These are phyloP conservation scores for Parnassius mnemosyne DNA, from an alignment of 2,888 invertebrate species.

Conservation along the genomic window DNA sequence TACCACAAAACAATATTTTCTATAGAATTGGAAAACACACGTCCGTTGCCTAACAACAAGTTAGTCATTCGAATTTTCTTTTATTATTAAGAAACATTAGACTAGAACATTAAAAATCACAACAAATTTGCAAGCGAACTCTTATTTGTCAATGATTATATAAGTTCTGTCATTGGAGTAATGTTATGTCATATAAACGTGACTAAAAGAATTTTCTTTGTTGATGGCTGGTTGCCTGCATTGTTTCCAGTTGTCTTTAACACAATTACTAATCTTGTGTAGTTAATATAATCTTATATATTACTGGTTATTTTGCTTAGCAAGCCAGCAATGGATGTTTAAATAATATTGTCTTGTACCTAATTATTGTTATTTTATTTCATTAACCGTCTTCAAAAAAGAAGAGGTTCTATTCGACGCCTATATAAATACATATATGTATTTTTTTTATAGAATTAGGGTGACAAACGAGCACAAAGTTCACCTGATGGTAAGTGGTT, in stretches of 20 bases:
- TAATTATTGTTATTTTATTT: too few relatives aligned
- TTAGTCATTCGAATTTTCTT: conserved; percentile 13
- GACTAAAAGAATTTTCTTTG: too few relatives aligned
- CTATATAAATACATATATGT: too few relatives aligned
- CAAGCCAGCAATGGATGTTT: too few relatives aligned
- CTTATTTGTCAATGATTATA: conserved; percentile 12
- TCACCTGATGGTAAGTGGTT: too few relatives aligned
- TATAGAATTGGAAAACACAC: conserved; percentile 6
- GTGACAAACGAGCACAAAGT: too few relatives aligned
- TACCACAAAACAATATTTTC: conserved; percentile 26
- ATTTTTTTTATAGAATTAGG: too few relatives aligned
- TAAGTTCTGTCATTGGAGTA: background rate
- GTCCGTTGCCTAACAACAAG: conserved; percentile 1
- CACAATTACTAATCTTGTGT: background rate
- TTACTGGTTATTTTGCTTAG: too few relatives aligned
- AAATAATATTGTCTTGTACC: too few relatives aligned
- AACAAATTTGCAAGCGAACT: conserved; percentile 12
- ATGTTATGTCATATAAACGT: background rate
- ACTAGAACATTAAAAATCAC: conserved; percentile 15
- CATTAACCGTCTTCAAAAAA: too few relatives aligned
- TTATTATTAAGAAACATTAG: background rate
- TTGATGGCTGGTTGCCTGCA: conserved; percentile 19
- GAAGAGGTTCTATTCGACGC: too few relatives aligned
- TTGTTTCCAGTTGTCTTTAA: conserved; percentile 8
- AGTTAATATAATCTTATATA: too few relatives aligned